These are phyloP conservation scores for Pocillopora damicornis DNA, from an alignment of 64 coral and sea anemone species.

Conservation along the genomic window DNA sequence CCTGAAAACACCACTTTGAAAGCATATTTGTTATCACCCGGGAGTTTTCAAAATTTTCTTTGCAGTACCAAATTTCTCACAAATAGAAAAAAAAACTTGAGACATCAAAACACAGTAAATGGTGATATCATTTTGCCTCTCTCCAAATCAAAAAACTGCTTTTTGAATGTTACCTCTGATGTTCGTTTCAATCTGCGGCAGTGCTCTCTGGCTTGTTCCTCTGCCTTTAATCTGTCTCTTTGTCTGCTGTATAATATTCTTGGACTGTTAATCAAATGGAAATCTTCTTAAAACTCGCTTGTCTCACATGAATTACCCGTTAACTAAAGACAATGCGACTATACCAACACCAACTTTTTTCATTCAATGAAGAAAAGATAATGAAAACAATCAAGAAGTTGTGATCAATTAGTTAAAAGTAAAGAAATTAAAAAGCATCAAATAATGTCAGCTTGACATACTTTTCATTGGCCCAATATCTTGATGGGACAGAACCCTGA, in stretches of 20 bases:
- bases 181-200: slow-evolving; percentile 72
- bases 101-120: too few relatives aligned
- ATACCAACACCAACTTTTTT: too few relatives aligned
- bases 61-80: too few relatives aligned
- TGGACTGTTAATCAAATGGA: slow-evolving; percentile 8
- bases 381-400: too few relatives aligned
- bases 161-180: slow-evolving; percentile 51
- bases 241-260: slow-evolving; percentile 61
- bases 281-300: not conserved
- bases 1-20: too few relatives aligned
- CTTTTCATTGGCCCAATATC: slow-evolving; percentile 40
- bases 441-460: not conserved
- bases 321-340: too few relatives aligned
- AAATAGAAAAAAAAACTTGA: too few relatives aligned
- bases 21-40: too few relatives aligned
- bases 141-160: not conserved
- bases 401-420: too few relatives aligned
- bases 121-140: too few relatives aligned
- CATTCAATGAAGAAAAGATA: too few relatives aligned
- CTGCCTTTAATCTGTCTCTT: slow-evolving; percentile 46
- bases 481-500: slow-evolving; percentile 10
- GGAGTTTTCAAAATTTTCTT: too few relatives aligned
- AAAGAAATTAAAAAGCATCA: not conserved
- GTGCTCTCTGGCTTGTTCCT: slow-evolving; percentile 61
- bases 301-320: not conserved